These are phyloP conservation scores for Cryptus viduatorius DNA, from an alignment of 2,888 invertebrate species.

Conservation along the genomic window DNA sequence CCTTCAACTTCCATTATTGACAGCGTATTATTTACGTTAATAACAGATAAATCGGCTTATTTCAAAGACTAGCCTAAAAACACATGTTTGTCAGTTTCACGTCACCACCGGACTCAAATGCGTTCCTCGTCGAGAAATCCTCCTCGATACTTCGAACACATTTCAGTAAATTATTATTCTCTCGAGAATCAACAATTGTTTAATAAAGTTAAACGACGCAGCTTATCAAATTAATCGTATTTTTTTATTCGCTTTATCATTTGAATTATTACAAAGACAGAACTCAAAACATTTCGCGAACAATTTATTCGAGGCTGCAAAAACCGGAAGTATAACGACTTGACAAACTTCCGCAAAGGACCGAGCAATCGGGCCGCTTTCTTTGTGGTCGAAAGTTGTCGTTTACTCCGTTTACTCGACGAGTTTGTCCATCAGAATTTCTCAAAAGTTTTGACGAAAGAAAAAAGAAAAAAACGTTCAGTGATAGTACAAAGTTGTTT, in stretches of 20 bases:
- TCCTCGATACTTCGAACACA: not conserved
- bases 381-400: slow-evolving; percentile 47
- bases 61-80: slow-evolving; percentile 66
- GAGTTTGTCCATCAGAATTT: slow-evolving; percentile 16
- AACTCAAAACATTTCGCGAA: not conserved
- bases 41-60: slow-evolving; percentile 48
- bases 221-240: not conserved
- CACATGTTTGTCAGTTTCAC: slow-evolving; percentile 56
- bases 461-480: slow-evolving; percentile 36
- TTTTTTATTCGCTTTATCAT: not conserved
- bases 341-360: slow-evolving; percentile 73
- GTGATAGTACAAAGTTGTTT: slow-evolving; percentile 52
- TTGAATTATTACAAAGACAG: not conserved
- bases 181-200: not conserved
- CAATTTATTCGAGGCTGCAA: not conserved
- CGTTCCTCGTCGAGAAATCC: not conserved
- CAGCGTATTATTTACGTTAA: slow-evolving; percentile 40
- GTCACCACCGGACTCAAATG: slow-evolving; percentile 64
- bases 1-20: slow-evolving; percentile 73
- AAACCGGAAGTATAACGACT: slow-evolving; percentile 29
- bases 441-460: slow-evolving; percentile 33
- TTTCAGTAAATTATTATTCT: not conserved
- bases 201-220: too few species aligned
- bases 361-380: slow-evolving; percentile 56
- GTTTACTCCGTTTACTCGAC: slow-evolving; percentile 42